These are phyloP conservation scores for Drosophila hydei DNA, from an alignment of 1,140 invertebrate species.

Conservation along the genomic window DNA sequence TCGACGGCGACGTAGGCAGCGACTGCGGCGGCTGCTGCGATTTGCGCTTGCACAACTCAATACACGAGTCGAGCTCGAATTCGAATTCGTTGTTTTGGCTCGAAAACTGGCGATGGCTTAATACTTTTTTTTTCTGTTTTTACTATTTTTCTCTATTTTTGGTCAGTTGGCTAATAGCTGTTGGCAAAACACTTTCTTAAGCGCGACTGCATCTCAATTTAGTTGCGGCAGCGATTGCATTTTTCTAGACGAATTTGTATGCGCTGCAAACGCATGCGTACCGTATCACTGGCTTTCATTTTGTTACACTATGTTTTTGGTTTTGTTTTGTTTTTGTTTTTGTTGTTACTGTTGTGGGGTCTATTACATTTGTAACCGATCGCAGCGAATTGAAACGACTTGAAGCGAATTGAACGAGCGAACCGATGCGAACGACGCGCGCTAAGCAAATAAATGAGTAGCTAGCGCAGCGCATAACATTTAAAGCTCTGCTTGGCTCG, in stretches of 20 bases:
- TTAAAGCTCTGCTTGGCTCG: slow-evolving; percentile 55
- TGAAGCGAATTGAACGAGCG: slow-evolving; percentile 17
- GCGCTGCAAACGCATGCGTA: slow-evolving; percentile 68
- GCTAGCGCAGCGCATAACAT: slow-evolving; percentile 35
- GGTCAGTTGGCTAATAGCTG: slow-evolving; percentile 72
- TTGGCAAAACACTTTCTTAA: slow-evolving; percentile 60
- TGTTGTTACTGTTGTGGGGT: neutral
- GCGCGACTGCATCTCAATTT: slow-evolving; percentile 40
- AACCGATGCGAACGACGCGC: slow-evolving; percentile 51
- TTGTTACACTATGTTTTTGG: slow-evolving; percentile 40
- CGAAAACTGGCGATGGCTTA: slow-evolving; percentile 29
- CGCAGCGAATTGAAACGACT: neutral
- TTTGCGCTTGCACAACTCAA: slow-evolving; percentile 70
- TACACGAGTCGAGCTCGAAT: slow-evolving; percentile 34
- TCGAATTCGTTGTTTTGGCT: slow-evolving; percentile 8
- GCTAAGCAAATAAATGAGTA: slow-evolving; percentile 65
- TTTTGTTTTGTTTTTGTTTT: slow-evolving; percentile 10
- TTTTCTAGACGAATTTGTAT: slow-evolving; percentile 42
- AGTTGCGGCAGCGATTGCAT: slow-evolving; percentile 32
- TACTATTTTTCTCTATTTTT: slow-evolving; percentile 20
- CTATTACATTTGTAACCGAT: slow-evolving; percentile 44
- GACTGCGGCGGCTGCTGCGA: slow-evolving; percentile 26
- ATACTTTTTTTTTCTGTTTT: slow-evolving; percentile 26
- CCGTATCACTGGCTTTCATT: slow-evolving; percentile 74
- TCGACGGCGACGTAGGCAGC: slow-evolving; percentile 16